Conservation (phyloP, 2,113 vertebrate genomes). For the Galeopterus variegatus region DNA sequence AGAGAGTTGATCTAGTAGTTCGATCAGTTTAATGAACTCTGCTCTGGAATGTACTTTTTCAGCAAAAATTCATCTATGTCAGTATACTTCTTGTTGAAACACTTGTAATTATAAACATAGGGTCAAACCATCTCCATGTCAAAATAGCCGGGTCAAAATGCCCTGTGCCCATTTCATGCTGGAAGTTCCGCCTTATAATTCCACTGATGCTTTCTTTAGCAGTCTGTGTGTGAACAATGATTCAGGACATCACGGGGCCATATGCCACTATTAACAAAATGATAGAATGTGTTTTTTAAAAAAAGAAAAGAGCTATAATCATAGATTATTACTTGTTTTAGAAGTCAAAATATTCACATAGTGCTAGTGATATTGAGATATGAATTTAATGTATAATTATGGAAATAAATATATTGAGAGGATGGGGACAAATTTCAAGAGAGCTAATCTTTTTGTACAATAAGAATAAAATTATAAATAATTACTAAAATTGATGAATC, state of each 20-base stretch:
- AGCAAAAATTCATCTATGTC: background rate
- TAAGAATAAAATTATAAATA: no score
- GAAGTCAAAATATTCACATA: no score
- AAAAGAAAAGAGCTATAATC: no score
- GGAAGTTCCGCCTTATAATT: background rate
- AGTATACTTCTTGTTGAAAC: background rate
- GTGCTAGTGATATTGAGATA: no score
- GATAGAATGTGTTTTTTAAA: background rate
- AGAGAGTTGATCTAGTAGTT: background rate
- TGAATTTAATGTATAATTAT: no score
- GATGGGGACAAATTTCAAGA: no score
- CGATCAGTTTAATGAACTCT: background rate
- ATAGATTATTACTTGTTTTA: no score
- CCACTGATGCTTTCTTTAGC: background rate
- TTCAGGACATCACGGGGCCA: background rate
- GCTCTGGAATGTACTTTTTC: background rate
- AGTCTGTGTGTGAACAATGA: background rate
- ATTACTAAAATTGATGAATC: no score
- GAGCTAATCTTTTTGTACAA: no score
- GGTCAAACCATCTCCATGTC: background rate
- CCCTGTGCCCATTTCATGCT: background rate
- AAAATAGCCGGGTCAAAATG: background rate
- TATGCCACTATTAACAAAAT: background rate
- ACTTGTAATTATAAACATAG: background rate
- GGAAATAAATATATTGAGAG: no score